Evolutionary conservation across 2,797 vertebrate genomes (phyloP).

Genomic region (Dryobates pubescens): DNA sequence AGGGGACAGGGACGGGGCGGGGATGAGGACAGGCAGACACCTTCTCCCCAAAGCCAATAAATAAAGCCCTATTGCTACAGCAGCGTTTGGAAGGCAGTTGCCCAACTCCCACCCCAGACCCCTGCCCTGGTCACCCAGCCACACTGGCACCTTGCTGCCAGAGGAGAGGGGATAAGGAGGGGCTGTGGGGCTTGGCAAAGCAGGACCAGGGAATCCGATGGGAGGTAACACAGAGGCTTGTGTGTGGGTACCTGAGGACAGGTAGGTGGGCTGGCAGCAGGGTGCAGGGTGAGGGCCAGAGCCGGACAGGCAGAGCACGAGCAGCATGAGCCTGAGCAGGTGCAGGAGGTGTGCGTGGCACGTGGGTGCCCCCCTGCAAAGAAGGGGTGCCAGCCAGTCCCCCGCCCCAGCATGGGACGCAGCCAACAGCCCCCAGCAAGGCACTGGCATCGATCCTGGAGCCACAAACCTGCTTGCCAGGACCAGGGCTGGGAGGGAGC

Average conservation of each 20-base stretch:
- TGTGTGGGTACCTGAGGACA: background rate
- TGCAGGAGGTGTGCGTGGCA: background rate
- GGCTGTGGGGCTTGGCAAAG: background rate
- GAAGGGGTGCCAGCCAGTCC: background rate
- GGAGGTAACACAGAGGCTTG: background rate
- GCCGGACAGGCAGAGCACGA: background rate
- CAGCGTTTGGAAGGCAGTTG: background rate
- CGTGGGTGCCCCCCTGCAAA: background rate
- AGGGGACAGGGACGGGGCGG: background rate
- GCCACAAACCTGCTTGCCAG: background rate
- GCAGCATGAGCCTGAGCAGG: slow-evolving; percentile 53
- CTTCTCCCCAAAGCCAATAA: slow-evolving; percentile 73
- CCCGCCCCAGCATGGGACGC: accelerated
- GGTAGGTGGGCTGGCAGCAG: background rate
- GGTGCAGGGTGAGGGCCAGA: background rate
- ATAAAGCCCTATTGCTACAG: slow-evolving; percentile 64
- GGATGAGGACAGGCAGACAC: background rate
- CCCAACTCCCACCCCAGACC: background rate
- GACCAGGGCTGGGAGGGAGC: background rate
- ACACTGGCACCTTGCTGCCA: background rate
- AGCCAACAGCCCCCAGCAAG: background rate
- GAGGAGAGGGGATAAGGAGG: background rate
- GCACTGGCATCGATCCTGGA: slow-evolving; percentile 34
- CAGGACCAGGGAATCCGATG: background rate
- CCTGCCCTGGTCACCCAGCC: background rate